Percentiles rank a stretch among this genome's conserved stretches.
Conservation (phyloP, 1,140 invertebrate species). For the Octopus bimaculoides region DNA sequence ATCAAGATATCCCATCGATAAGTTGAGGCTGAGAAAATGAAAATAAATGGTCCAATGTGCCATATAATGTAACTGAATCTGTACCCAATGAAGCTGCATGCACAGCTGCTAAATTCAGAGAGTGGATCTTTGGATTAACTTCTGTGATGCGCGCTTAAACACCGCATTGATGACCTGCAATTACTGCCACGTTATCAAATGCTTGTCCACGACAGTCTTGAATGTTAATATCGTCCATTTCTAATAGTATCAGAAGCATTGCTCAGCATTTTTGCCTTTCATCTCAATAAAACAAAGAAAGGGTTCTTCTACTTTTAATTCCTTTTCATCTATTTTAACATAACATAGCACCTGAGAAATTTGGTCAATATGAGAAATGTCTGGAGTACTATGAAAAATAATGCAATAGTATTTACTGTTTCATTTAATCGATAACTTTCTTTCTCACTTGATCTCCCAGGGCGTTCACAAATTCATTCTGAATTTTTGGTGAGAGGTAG, state of each 20-base stretch:
- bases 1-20: no score
- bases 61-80: no score
- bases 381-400: constrained; percentile 1
- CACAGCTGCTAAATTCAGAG: no score
- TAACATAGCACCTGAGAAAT: not conserved
- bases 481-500: not conserved
- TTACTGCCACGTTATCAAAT: not conserved
- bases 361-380: not conserved
- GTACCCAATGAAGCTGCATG: no score
- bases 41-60: no score
- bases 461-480: not conserved
- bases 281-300: not conserved
- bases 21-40: no score
- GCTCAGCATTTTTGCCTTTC: constrained; percentile 1
- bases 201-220: not conserved
- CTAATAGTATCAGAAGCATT: not conserved
- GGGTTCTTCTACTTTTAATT: not conserved
- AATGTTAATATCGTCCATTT: not conserved
- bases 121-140: not conserved
- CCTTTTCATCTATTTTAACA: not conserved
- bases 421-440: not conserved
- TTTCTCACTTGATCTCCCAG: not conserved
- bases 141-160: not conserved
- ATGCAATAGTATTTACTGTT: not conserved
- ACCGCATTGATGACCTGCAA: not conserved